Percentiles rank a stretch among this genome's conserved stretches.
Conservation (phyloP, 2,888 invertebrate species). For the Sinohyriopsis cumingii region DNA sequence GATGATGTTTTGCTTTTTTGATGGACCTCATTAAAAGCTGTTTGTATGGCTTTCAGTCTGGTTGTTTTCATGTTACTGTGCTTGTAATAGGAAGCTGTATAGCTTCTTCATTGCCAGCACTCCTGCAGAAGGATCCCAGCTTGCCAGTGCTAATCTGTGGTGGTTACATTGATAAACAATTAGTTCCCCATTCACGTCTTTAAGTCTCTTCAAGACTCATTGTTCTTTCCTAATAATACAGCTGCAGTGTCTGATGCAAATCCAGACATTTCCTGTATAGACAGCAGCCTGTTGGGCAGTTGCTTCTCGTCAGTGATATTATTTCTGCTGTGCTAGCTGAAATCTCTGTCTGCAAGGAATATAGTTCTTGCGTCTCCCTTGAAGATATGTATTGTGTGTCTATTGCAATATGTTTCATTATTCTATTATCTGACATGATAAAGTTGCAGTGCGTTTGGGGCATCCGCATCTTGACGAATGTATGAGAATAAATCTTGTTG, state of each 20-base stretch:
- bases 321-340: constrained; percentile 13
- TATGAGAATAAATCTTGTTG: no score
- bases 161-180: constrained; percentile 20
- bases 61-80: constrained; percentile 18
- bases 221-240: constrained; percentile 21
- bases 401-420: constrained; percentile 14
- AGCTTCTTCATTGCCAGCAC: constrained; percentile 9
- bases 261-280: constrained; percentile 13
- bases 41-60: constrained; percentile 25
- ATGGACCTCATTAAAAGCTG: constrained; percentile 23
- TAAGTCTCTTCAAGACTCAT: constrained; percentile 18
- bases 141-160: constrained; percentile 23
- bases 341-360: constrained; percentile 11
- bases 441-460: no score
- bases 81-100: constrained; percentile 19
- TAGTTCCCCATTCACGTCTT: constrained; percentile 14
- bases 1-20: constrained; percentile 34
- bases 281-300: constrained; percentile 4
- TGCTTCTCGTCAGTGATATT: constrained; percentile 6
- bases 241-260: constrained; percentile 30
- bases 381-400: constrained; percentile 3
- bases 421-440: constrained; percentile 6
- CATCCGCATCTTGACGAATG: no score
- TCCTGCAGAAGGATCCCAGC: constrained; percentile 14
- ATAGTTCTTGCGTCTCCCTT: constrained; percentile 11